Percentiles rank a stretch among this genome's conserved stretches.
These are phyloP conservation scores for Eupsilia transversa DNA, from an alignment of 2,888 invertebrate genomes.

Conservation along the genomic window DNA sequence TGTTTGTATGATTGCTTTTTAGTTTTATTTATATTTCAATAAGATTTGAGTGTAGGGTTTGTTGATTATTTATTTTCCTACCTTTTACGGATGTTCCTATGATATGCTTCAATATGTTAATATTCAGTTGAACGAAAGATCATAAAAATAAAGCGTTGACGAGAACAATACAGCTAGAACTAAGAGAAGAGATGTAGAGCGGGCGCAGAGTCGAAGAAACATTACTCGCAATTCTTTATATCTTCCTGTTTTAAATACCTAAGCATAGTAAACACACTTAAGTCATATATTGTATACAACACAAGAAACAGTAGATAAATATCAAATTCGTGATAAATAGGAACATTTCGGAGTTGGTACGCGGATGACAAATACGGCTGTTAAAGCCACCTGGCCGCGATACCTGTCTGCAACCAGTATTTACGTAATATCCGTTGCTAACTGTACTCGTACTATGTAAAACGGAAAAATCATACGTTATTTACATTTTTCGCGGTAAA, in stretches of 20 bases:
- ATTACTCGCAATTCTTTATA: not conserved
- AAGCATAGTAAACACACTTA: not conserved
- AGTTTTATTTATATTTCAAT: constrained; percentile 20
- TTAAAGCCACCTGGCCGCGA: constrained; percentile 85
- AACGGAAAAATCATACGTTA: constrained; percentile 53
- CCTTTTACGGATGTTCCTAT: not conserved
- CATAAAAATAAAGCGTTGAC: not conserved
- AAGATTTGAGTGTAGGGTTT: not conserved
- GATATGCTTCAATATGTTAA: not conserved
- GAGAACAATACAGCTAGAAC: not conserved
- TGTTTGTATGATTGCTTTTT: constrained; percentile 35
- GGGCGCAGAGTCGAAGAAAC: not conserved
- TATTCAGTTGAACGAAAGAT: not conserved
- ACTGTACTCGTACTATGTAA: constrained; percentile 63
- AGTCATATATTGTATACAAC: constrained; percentile 52
- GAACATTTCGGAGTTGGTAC: constrained; percentile 80
- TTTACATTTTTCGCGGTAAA: constrained; percentile 19
- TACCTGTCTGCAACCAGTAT: constrained; percentile 80
- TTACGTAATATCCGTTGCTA: constrained; percentile 71
- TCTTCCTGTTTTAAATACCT: not conserved
- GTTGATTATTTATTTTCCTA: not conserved
- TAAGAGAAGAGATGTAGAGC: not conserved
- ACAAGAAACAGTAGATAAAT: constrained; percentile 77
- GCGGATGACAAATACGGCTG: constrained; percentile 86
- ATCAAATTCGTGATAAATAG: constrained; percentile 83